A percentile compares a stretch with the other conserved stretches of the same genome.
Evolutionary conservation across 2,888 invertebrate genomes (phyloP).

Genomic region (Scaptomyza flava): DNA sequence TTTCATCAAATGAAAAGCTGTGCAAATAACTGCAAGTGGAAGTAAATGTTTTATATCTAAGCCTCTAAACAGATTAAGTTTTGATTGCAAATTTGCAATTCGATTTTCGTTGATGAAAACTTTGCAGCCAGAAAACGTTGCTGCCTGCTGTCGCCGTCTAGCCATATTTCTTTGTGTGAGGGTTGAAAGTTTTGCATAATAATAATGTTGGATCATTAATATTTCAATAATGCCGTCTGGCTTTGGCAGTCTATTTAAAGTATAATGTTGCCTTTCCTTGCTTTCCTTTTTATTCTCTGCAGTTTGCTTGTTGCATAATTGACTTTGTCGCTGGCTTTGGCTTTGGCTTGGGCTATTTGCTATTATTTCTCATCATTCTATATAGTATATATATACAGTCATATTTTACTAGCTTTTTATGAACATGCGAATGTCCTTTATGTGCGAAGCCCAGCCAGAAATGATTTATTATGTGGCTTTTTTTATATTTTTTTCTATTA

Average conservation of each 20-base stretch:
- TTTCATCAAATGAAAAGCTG: slow-evolving; percentile 69
- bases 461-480: slow-evolving; percentile 78
- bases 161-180: slow-evolving; percentile 5
- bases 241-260: slow-evolving; percentile 59
- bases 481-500: slow-evolving; percentile 62
- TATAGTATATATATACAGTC: not conserved
- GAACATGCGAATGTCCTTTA: slow-evolving; percentile 67
- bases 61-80: slow-evolving; percentile 77
- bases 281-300: slow-evolving; percentile 1
- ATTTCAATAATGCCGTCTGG: slow-evolving; percentile 68
- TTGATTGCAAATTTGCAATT: slow-evolving; percentile 78
- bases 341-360: slow-evolving; percentile 52
- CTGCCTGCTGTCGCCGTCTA: slow-evolving; percentile 16
- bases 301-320: slow-evolving; percentile 72
- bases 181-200: slow-evolving; percentile 55
- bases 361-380: slow-evolving; percentile 60
- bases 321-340: slow-evolving; percentile 70
- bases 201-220: slow-evolving; percentile 72
- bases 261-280: slow-evolving; percentile 4
- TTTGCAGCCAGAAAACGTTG: slow-evolving; percentile 60
- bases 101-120: slow-evolving; percentile 63
- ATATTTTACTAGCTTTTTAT: slow-evolving; percentile 67
- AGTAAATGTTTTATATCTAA: slow-evolving; percentile 45
- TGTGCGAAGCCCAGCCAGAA: slow-evolving; percentile 49
- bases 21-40: slow-evolving; percentile 48